Conservation (phyloP, 2,797 vertebrate species). For the Myotis planiceps region DNA sequence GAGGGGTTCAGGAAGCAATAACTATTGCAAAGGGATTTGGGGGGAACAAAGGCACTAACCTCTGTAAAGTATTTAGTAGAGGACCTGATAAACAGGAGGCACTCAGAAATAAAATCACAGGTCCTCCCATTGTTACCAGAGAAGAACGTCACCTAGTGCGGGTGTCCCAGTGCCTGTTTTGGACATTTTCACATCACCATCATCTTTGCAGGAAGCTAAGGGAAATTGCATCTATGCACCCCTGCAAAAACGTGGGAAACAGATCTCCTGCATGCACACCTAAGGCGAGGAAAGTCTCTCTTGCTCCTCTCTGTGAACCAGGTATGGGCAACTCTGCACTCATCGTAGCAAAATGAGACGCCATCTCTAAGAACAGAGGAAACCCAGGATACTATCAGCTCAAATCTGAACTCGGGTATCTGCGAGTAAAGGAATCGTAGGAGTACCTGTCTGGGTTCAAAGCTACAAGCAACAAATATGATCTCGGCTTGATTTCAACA, state of each 20-base stretch:
- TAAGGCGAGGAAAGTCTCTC: neutral
- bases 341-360: neutral
- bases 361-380: neutral
- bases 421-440: neutral
- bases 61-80: neutral
- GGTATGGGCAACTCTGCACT: neutral
- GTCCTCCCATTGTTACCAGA: neutral
- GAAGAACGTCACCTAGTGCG: neutral
- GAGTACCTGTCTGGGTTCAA: neutral
- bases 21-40: neutral
- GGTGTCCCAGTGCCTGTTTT: neutral
- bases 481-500: neutral
- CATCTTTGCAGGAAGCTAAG: neutral
- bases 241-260: neutral
- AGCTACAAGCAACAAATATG: neutral
- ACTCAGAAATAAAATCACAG: neutral
- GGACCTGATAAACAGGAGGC: neutral
- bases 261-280: fast-evolving
- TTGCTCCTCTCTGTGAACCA: neutral
- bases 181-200: neutral
- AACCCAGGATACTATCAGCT: neutral
- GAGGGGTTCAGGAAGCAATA: neutral
- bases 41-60: neutral
- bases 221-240: neutral
- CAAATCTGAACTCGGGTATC: neutral